Percentiles rank a stretch among this genome's conserved stretches.
Evolutionary conservation across 2,888 invertebrate genomes (phyloP).

Genomic region (Agrotis exclamationis): DNA sequence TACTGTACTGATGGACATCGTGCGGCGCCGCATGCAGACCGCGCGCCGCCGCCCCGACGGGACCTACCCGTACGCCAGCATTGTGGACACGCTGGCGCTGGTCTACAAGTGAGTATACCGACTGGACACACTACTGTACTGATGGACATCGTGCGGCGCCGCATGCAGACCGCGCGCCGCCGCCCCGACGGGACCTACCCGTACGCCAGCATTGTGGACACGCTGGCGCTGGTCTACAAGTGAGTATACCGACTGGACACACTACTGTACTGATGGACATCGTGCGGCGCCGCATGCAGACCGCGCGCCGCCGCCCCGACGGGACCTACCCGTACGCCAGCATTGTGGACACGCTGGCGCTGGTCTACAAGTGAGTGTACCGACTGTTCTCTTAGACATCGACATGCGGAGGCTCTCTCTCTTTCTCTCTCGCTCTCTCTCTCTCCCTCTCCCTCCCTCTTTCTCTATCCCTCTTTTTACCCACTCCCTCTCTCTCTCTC

Average conservation of each 20-base stretch:
- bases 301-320: conserved; percentile 86
- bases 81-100: conserved; percentile 92
- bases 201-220: conserved; percentile 93
- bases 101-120: conserved; percentile 92
- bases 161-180: conserved; percentile 92
- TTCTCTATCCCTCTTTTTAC: too few relatives aligned
- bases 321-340: conserved; percentile 90
- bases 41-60: conserved; percentile 85
- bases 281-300: conserved; percentile 93
- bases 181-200: conserved; percentile 83
- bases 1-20: conserved; percentile 92
- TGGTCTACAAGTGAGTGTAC: conserved; percentile 93
- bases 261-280: too few relatives aligned
- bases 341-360: conserved; percentile 92
- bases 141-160: conserved; percentile 95
- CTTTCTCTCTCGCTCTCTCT: too few relatives aligned
- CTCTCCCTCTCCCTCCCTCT: too few relatives aligned
- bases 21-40: conserved; percentile 93
- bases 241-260: conserved; percentile 81
- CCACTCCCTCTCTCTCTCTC: too few relatives aligned
- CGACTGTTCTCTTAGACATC: too few relatives aligned
- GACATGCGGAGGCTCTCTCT: too few relatives aligned
- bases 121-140: too few relatives aligned
- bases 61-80: conserved; percentile 91
- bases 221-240: conserved; percentile 93